Base-by-base conservation (phyloP, 2,113 vertebrate genomes). In the Onychostoma macrolepis region DNA sequence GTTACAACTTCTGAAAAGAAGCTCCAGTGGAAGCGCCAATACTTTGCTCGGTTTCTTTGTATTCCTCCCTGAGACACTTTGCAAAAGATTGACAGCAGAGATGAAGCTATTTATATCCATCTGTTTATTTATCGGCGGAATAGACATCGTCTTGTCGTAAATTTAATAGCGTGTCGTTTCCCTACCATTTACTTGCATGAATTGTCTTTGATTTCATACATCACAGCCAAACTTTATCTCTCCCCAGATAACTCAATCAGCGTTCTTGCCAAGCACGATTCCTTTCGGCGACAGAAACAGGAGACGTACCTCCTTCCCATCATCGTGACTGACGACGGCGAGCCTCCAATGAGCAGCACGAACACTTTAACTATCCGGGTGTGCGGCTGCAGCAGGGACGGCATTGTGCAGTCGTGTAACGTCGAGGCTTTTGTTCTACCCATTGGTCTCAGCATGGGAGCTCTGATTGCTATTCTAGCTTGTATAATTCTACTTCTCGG, bases 371-470 rank as follows among this genome's bases (percentile, higher is more conserved):
- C 97, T 77, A 99, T 99, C 89, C 96, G 97, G 1, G 98, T 99
- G 58, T 99, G 98, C 17, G 98, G 98, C 41, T 99, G 98, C 92
- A 99, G 97, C 93, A 97, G 90, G 41, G 98, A 99, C 0, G 98
- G 98, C 0, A 92, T 92, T 0, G 97, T 99, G 19, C 98, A 99
- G 93, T 99, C 98, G 30, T 99, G 98, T 89, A 99, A 98, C 0
- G 97, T 96, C 0, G 98, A 99, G 93, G 98, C 98, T 56, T 99
- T 97, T 1, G 96, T 99, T 28, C 95, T 99, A 79, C 98, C 98
- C 0, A 99, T 99, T n/a, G 98, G 98, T 30, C 97, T 99, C 87
- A 99, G 98, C 88, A 99, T 99, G 98, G 98, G 98, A 45, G 98
- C 98, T 38, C 95, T 99, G 85, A 99, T 99, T 84, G 98, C 98